phyloP scores from a whole-genome alignment of 2,888 invertebrate species.

The Papilio elwesi region DNA sequence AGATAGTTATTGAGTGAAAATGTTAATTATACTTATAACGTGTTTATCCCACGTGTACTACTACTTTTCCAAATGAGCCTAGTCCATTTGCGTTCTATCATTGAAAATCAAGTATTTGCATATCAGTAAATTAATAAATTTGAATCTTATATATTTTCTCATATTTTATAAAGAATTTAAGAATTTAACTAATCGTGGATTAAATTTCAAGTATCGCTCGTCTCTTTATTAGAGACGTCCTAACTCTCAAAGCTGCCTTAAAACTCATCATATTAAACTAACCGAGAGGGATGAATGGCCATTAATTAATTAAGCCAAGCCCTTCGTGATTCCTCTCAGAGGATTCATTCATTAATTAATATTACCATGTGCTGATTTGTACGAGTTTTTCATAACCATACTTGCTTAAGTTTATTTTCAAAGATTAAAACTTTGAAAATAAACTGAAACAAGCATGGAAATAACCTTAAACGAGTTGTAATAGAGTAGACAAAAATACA shows the following conservation, averaged over 20 bases:
- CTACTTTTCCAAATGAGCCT: too few species aligned
- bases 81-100: too few species aligned
- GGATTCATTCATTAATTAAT: conserved; percentile 81
- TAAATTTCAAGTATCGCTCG: conserved; percentile 36
- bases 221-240: conserved; percentile 34
- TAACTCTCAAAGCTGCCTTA: conserved; percentile 51
- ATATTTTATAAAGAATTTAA: background rate
- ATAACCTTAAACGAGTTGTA: background rate
- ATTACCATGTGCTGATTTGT: conserved; percentile 64
- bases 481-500: background rate
- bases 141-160: too few species aligned
- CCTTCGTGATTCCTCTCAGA: conserved; percentile 74
- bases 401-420: conserved; percentile 22
- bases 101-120: too few species aligned
- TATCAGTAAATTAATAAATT: too few species aligned
- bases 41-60: too few species aligned
- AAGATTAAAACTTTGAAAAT: conserved; percentile 34
- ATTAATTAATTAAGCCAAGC: conserved; percentile 81
- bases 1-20: too few species aligned
- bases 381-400: conserved; percentile 46
- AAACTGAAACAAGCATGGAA: conserved; percentile 17
- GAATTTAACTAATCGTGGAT: conserved; percentile 48
- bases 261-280: conserved; percentile 65
- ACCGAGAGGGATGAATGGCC: conserved; percentile 72
- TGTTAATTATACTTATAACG: too few species aligned